Conservation (phyloP, 2,113 vertebrate genomes). For the Sprattus sprattus region DNA sequence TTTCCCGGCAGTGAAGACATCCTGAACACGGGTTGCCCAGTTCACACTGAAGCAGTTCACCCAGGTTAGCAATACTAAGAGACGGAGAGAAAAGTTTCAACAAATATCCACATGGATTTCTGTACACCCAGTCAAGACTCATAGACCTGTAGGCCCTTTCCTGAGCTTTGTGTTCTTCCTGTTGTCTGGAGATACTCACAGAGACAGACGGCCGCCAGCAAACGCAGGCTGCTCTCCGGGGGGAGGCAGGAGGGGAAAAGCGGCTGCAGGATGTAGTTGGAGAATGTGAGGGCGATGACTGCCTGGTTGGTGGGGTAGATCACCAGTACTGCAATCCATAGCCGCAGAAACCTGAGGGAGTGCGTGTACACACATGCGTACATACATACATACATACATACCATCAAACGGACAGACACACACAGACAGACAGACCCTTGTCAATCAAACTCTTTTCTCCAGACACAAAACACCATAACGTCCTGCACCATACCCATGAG, state of each 20-base stretch:
- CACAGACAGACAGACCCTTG: neutral
- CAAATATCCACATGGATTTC: no score
- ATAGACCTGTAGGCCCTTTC: neutral
- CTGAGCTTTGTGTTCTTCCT: neutral
- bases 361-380: neutral
- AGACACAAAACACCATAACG: neutral
- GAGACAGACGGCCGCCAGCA: constrained; percentile 78
- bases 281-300: constrained; percentile 79
- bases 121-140: no score
- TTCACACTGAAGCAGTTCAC: constrained; percentile 81
- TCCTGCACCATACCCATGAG: no score
- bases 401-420: neutral
- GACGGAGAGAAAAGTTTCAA: neutral
- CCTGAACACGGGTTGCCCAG: constrained; percentile 79
- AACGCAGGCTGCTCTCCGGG: constrained; percentile 69
- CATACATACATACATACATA: neutral
- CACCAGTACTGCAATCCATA: constrained; percentile 79
- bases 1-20: constrained; percentile 80
- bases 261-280: constrained; percentile 76
- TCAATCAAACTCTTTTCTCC: neutral
- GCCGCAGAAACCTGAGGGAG: constrained; percentile 69
- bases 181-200: constrained; percentile 67
- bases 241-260: constrained; percentile 78
- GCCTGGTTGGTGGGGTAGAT: constrained; percentile 83
- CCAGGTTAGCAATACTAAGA: constrained; percentile 79